phyloP scores from a whole-genome alignment of 1,140 invertebrate genomes.

The Pseudomyrmex concolor region DNA sequence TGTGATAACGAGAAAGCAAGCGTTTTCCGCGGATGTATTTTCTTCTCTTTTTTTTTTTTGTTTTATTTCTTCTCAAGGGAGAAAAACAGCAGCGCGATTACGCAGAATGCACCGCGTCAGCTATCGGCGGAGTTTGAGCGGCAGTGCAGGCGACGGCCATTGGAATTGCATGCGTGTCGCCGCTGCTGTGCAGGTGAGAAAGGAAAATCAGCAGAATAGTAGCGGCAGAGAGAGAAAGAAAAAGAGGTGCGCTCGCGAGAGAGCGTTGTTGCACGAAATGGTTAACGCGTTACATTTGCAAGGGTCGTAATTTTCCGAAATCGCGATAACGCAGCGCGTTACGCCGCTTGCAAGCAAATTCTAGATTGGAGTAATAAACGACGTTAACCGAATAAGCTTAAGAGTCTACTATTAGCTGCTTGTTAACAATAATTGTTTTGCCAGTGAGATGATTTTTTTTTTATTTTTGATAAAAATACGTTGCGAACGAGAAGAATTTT shows the following conservation, averaged over 20 bases:
- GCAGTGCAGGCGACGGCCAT: conserved; percentile 26
- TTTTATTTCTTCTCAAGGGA: background rate
- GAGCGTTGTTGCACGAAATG: conserved; percentile 6
- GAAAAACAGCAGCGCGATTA: conserved; percentile 58
- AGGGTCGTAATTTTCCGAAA: conserved; percentile 53
- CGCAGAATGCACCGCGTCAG: conserved; percentile 62
- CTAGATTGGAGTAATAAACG: conserved; percentile 7
- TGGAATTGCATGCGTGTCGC: conserved; percentile 47
- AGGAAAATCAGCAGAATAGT: conserved; percentile 69
- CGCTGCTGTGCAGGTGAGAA: conserved; percentile 54
- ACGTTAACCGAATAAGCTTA: conserved; percentile 18
- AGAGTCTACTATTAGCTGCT: background rate
- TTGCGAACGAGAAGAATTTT: background rate
- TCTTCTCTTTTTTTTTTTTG: no score
- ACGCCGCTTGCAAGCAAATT: conserved; percentile 21
- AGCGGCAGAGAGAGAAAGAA: conserved; percentile 3
- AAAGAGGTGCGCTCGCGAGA: background rate
- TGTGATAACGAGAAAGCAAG: background rate
- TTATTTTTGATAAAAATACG: conserved; percentile 6
- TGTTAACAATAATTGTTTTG: conserved; percentile 2
- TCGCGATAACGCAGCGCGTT: conserved; percentile 23
- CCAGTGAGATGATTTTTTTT: background rate
- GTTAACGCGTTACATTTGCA: conserved; percentile 44
- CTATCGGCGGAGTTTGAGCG: conserved; percentile 53
- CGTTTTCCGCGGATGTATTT: conserved; percentile 2